Percentiles rank a stretch among this genome's conserved stretches.
phyloP scores from a whole-genome alignment of 1,140 invertebrate species.

The Lerema accius region DNA sequence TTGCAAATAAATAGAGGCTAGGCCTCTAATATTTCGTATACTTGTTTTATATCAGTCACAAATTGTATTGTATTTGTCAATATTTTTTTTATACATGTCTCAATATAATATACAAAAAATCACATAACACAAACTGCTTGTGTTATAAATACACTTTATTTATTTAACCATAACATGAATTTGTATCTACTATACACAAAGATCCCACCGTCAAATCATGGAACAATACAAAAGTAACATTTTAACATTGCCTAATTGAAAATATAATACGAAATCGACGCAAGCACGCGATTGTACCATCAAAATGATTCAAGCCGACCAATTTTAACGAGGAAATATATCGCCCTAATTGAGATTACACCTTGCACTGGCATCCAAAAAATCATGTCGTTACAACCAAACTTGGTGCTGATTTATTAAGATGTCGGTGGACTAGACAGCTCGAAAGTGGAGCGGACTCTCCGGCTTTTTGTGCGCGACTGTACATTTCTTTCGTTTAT shows the following conservation, averaged over 20 bases:
- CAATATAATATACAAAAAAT: too few relatives aligned
- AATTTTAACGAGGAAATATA: constrained; percentile 79
- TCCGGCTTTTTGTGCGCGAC: constrained; percentile 28
- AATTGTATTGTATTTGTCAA: too few relatives aligned
- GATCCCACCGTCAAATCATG: too few relatives aligned
- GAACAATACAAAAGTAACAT: too few relatives aligned
- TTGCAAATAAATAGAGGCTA: too few relatives aligned
- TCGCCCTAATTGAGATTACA: constrained; percentile 79
- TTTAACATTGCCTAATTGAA: constrained; percentile 29
- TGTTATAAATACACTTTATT: too few relatives aligned
- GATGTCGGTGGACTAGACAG: constrained; percentile 66
- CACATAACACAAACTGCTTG: too few relatives aligned
- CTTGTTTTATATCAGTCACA: too few relatives aligned
- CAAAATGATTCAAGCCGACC: constrained; percentile 58
- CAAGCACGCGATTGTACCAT: constrained; percentile 50
- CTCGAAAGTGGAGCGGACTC: constrained; percentile 54
- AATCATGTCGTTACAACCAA: constrained; percentile 70
- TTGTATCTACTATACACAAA: too few relatives aligned
- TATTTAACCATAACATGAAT: too few relatives aligned
- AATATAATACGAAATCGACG: constrained; percentile 28
- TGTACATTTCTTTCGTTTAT: constrained; percentile 10
- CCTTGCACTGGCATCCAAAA: constrained; percentile 65
- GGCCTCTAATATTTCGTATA: too few relatives aligned
- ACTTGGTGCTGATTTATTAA: constrained; percentile 76
- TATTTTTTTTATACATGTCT: too few relatives aligned